These are phyloP conservation scores for Remorina albescens DNA, from an alignment of 2,797 vertebrate genomes.

Conservation along the genomic window DNA sequence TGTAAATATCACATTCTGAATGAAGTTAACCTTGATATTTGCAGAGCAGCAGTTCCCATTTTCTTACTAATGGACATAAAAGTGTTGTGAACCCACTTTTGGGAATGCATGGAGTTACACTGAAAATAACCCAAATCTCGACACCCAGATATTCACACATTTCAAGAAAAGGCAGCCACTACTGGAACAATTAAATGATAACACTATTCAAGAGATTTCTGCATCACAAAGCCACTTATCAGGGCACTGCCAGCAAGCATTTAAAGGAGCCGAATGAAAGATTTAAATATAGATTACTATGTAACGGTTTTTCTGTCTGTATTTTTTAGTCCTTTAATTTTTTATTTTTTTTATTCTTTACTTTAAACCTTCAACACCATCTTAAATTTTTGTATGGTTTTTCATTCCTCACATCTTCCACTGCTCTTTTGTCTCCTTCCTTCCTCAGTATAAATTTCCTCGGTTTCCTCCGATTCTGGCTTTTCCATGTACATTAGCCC, in stretches of 20 bases:
- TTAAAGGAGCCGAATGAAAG: slow-evolving; percentile 69
- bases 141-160: slow-evolving; percentile 44
- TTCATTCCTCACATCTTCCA: slow-evolving; percentile 43
- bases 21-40: slow-evolving; percentile 12
- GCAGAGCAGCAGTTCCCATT: slow-evolving; percentile 3
- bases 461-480: slow-evolving; percentile 48
- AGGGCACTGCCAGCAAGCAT: slow-evolving; percentile 64
- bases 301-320: slow-evolving; percentile 40
- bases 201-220: slow-evolving; percentile 63
- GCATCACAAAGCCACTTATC: slow-evolving; percentile 78
- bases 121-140: slow-evolving; percentile 39
- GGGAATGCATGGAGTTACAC: slow-evolving; percentile 18
- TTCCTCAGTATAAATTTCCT: slow-evolving; percentile 43
- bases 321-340: slow-evolving; percentile 47
- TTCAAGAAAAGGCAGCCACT: slow-evolving; percentile 55
- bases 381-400: slow-evolving; percentile 25
- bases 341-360: slow-evolving; percentile 34
- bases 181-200: slow-evolving; percentile 75
- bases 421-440: slow-evolving; percentile 42
- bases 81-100: slow-evolving; percentile 28
- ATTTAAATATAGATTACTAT: slow-evolving; percentile 71
- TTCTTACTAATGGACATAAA: slow-evolving; percentile 24
- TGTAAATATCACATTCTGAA: slow-evolving; percentile 20
- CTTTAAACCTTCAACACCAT: slow-evolving; percentile 39
- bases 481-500: slow-evolving; percentile 51